A percentile compares a stretch with the other conserved stretches of the same genome.
Evolutionary conservation across 2,888 invertebrate species (phyloP).

Genomic region (Heteropelma amictum): DNA sequence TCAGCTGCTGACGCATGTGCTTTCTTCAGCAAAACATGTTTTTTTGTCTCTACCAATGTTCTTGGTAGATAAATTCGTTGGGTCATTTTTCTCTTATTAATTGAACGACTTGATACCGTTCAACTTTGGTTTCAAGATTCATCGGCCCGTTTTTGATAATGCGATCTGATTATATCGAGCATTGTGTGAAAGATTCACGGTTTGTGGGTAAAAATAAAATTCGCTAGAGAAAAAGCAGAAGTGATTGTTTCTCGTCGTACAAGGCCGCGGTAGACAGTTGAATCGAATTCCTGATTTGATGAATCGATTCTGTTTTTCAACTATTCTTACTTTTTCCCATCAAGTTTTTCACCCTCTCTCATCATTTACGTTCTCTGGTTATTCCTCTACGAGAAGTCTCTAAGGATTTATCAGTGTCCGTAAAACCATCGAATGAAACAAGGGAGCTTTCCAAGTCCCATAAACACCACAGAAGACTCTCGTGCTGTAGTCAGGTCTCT

Average conservation of each 20-base stretch:
- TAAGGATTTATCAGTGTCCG: conserved; percentile 34
- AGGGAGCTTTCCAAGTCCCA: neutral
- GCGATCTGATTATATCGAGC: conserved; percentile 2
- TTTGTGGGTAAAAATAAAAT: conserved; percentile 1
- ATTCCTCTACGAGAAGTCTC: neutral
- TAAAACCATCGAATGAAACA: conserved; percentile 1
- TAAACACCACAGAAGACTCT: neutral
- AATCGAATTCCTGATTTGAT: conserved; percentile 40
- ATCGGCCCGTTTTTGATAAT: neutral
- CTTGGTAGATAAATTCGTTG: too few relatives aligned
- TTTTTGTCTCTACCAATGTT: too few relatives aligned
- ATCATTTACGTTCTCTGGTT: neutral
- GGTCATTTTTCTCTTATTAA: too few relatives aligned
- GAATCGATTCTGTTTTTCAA: conserved; percentile 17
- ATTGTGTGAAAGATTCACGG: neutral
- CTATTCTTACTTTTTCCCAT: neutral
- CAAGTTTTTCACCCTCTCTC: neutral
- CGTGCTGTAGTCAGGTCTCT: too few relatives aligned
- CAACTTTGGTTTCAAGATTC: conserved; percentile 1
- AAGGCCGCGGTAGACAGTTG: neutral
- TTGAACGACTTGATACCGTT: too few relatives aligned
- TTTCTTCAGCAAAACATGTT: too few relatives aligned
- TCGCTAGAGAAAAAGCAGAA: neutral
- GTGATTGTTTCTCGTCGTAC: neutral
- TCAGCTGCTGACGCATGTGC: too few relatives aligned